A percentile compares a stretch with the other conserved stretches of the same genome.
Evolutionary conservation across 2,888 invertebrate genomes (phyloP).

Genomic region (Yponomeuta cagnagella): DNA sequence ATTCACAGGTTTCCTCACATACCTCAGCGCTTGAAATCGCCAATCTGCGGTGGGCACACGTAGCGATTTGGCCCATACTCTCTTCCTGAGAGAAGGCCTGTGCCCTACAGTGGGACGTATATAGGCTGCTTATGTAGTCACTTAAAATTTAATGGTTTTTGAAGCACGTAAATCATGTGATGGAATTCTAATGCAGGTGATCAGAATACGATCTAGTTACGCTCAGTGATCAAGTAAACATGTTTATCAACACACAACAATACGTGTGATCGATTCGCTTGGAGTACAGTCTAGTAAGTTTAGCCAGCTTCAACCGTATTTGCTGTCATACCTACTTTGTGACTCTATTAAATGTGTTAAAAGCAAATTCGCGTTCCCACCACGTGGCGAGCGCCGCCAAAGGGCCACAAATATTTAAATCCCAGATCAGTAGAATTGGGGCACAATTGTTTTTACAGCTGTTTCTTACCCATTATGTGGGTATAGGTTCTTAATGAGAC

Average conservation of each 20-base stretch:
- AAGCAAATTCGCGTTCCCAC: not conserved
- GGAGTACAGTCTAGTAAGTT: not conserved
- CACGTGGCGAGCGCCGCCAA: not conserved
- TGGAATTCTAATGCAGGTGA: not conserved
- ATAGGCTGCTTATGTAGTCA: too few relatives aligned
- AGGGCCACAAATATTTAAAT: not conserved
- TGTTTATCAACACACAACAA: not conserved
- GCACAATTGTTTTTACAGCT: not conserved
- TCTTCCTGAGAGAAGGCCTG: too few relatives aligned
- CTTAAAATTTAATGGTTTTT: too few relatives aligned
- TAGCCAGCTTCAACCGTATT: not conserved
- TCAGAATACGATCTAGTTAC: not conserved
- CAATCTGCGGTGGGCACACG: too few relatives aligned
- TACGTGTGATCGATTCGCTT: not conserved
- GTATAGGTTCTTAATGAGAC: not conserved
- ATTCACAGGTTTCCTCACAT: too few relatives aligned
- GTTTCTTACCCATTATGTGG: not conserved
- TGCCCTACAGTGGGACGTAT: too few relatives aligned
- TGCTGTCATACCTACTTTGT: not conserved
- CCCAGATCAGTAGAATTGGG: slow-evolving; percentile 2
- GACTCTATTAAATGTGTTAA: not conserved
- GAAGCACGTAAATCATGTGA: not conserved
- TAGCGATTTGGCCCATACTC: too few relatives aligned
- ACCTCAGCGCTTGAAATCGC: too few relatives aligned
- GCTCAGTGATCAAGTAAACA: not conserved